A percentile compares a stretch with the other conserved stretches of the same genome.
phyloP scores from a whole-genome alignment of 2,113 vertebrate species.

The Ameiurus melas region DNA sequence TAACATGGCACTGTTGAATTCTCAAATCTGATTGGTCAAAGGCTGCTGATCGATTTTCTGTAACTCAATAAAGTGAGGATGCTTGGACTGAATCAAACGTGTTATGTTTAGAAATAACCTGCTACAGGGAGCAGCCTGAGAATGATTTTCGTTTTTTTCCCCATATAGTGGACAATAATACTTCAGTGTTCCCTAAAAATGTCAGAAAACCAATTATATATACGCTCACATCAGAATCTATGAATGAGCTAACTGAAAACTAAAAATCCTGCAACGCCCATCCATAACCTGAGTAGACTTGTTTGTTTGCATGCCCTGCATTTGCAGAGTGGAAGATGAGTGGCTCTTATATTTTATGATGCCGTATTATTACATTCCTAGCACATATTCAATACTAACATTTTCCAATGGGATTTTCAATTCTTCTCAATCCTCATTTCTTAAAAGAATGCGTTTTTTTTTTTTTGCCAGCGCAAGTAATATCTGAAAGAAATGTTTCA shows the following conservation, averaged over 20 bases:
- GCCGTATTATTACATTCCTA: background rate
- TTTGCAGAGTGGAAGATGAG: background rate
- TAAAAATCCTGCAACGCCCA: background rate
- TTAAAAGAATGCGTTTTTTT: too few relatives aligned
- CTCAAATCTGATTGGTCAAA: background rate
- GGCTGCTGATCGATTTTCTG: background rate
- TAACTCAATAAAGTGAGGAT: background rate
- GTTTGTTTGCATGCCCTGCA: background rate
- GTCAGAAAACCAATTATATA: too few relatives aligned
- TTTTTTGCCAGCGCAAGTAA: background rate
- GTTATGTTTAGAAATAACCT: background rate
- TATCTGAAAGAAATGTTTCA: background rate
- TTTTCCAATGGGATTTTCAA: background rate
- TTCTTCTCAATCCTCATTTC: background rate
- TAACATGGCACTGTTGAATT: background rate
- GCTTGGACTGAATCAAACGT: background rate
- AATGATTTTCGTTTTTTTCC: background rate
- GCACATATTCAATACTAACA: background rate
- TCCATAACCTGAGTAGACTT: background rate
- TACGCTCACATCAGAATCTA: background rate
- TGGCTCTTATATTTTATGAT: background rate
- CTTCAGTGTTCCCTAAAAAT: background rate
- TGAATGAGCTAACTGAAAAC: background rate
- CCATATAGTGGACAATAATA: background rate
- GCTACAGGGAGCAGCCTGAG: background rate